Evolutionary conservation across 2,888 invertebrate genomes (phyloP).

Genomic region (Chromoteleia sp.): DNA sequence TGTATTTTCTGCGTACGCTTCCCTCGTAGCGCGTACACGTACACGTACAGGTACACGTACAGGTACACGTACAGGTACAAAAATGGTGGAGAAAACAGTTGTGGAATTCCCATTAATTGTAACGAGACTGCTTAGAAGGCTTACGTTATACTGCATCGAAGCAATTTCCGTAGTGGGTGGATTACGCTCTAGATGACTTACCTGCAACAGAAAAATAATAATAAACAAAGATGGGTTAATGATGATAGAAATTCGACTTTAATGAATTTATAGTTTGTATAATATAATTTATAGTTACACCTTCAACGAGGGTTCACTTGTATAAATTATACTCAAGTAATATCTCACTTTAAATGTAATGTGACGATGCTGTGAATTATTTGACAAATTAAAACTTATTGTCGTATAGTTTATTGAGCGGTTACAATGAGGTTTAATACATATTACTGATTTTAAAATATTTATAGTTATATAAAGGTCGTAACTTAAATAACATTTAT

Average conservation of each 20-base stretch:
- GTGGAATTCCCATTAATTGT: constrained; percentile 76
- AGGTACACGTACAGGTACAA: too few relatives aligned
- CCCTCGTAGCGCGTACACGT: constrained; percentile 39
- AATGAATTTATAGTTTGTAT: constrained; percentile 26
- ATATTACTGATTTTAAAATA: neutral
- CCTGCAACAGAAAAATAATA: constrained; percentile 75
- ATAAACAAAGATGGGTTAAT: constrained; percentile 13
- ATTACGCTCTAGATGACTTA: constrained; percentile 72
- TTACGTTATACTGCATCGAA: constrained; percentile 74
- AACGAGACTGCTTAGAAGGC: constrained; percentile 75
- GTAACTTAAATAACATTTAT: neutral
- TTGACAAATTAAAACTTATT: too few relatives aligned
- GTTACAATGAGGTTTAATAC: too few relatives aligned
- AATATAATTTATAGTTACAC: too few relatives aligned
- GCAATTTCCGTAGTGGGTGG: constrained; percentile 72
- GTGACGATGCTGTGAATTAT: too few relatives aligned
- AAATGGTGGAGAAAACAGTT: constrained; percentile 64
- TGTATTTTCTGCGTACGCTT: constrained; percentile 50
- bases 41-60: too few relatives aligned
- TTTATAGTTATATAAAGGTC: neutral
- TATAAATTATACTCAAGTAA: too few relatives aligned
- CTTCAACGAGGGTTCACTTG: too few relatives aligned
- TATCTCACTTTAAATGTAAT: too few relatives aligned
- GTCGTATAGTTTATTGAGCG: too few relatives aligned
- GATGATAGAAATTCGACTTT: constrained; percentile 23